These are phyloP conservation scores for Sapajus apella DNA, from an alignment of 2,113 vertebrate species.

Conservation along the genomic window DNA sequence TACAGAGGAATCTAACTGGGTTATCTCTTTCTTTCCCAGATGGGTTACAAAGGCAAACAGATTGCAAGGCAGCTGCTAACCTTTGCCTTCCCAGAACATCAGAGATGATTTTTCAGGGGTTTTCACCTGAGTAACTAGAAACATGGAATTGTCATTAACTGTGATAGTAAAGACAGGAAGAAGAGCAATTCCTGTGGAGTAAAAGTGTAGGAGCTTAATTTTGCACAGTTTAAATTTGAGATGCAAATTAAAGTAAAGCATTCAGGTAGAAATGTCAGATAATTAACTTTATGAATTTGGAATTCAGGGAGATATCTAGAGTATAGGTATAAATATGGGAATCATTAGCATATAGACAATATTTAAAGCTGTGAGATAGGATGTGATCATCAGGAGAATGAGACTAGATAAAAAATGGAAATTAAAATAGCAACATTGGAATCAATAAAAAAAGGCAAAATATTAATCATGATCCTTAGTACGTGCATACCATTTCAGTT, in stretches of 20 bases:
- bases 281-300: neutral
- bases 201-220: neutral
- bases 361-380: neutral
- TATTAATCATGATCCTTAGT: neutral
- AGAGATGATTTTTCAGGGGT: neutral
- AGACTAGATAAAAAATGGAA: neutral
- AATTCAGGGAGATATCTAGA: constrained; percentile 12
- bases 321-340: neutral
- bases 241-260: neutral
- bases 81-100: neutral
- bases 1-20: neutral
- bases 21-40: neutral
- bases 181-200: neutral
- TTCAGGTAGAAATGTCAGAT: neutral
- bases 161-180: neutral
- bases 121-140: neutral
- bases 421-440: constrained; percentile 1
- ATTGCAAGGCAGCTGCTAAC: neutral
- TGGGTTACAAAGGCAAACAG: neutral
- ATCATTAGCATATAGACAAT: neutral
- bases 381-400: neutral
- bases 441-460: neutral
- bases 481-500: neutral
- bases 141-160: neutral
- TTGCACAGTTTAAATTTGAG: neutral